Evolutionary conservation across 2,113 vertebrate genomes (phyloP), one percentile per base, ranked within the genome.

Genomic region (Oxyruncus cristatus): DNA sequence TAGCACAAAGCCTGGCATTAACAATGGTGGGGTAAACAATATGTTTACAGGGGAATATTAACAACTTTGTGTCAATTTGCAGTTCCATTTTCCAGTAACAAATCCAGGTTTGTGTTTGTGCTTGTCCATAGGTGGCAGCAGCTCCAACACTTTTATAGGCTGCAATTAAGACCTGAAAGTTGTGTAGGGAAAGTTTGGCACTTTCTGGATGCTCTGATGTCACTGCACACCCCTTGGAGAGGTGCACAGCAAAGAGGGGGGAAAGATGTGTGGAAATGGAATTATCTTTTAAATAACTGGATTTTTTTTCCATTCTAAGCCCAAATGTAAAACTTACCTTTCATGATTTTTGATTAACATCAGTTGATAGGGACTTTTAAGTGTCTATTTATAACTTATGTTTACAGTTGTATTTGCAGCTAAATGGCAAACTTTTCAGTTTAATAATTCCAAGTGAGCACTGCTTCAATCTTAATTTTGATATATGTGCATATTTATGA

Each of bases 91-190:
- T 58, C 44, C 65, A n/a, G 33, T 5, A 47, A 49, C 23, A 89
- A 68, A 53, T 6, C 17, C 41, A 2, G 5, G 18, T 37, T 89
- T 86, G 21, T 83, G 24, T 85, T 89, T 75, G 65, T 49, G 18
- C 37, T 87, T 78, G 86, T 85, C 96, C 35, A 78, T 94, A 96
- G 93, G 62, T 95, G 96, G 96, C 96, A 97, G 96, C 96, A 96
- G 30, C 68, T 75, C 53, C 86, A 95, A 15, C 33, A 30, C 61
- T 95, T 96, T 93, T 50, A 22, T 18, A 26, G 56, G 41, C 77
- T 93, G 35, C n/a, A 58, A 1, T 93, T 76, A 74, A 87, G 33
- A 49, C n/a, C 65, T 49, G 56, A 63, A 88, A 88, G 56, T 78
- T 63, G 12, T 30, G 21, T n/a, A 14, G 74, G 68, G 52, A 26